A percentile compares a stretch with the other conserved stretches of the same genome.
Conservation (phyloP, 2,797 vertebrate genomes). For the Triplophysa yarkandensis region DNA sequence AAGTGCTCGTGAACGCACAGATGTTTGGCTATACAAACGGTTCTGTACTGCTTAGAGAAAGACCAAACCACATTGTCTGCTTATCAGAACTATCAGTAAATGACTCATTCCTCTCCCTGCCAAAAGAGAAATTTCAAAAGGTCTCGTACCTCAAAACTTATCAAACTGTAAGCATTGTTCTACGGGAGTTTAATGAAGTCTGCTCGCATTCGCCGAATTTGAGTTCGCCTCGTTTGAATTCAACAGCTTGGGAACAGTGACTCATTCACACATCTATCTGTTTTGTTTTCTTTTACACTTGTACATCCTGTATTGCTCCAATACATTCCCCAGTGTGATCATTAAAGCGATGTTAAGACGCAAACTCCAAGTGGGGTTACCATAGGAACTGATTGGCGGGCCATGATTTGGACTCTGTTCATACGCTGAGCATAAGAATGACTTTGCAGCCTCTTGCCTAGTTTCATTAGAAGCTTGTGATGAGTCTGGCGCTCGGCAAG, state of each 20-base stretch:
- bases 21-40: not conserved
- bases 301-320: not conserved
- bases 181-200: constrained; percentile 36
- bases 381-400: constrained; percentile 55
- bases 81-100: not conserved
- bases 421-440: constrained; percentile 36
- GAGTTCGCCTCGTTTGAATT: constrained; percentile 34
- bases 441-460: constrained; percentile 32
- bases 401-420: constrained; percentile 42
- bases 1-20: too few species aligned
- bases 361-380: constrained; percentile 47
- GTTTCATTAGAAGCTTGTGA: constrained; percentile 40
- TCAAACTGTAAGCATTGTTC: constrained; percentile 19
- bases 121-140: not conserved
- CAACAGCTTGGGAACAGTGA: constrained; percentile 48
- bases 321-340: constrained; percentile 53
- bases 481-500: constrained; percentile 1
- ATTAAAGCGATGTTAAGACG: constrained; percentile 54
- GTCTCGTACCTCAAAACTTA: constrained; percentile 9
- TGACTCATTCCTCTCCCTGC: not conserved
- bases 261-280: constrained; percentile 44
- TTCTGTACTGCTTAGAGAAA: not conserved
- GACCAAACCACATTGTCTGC: not conserved
- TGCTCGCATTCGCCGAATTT: constrained; percentile 23
- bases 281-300: constrained; percentile 4